Conservation (phyloP, 2,113 vertebrate genomes). For the Romanogobio albipinnatus region DNA sequence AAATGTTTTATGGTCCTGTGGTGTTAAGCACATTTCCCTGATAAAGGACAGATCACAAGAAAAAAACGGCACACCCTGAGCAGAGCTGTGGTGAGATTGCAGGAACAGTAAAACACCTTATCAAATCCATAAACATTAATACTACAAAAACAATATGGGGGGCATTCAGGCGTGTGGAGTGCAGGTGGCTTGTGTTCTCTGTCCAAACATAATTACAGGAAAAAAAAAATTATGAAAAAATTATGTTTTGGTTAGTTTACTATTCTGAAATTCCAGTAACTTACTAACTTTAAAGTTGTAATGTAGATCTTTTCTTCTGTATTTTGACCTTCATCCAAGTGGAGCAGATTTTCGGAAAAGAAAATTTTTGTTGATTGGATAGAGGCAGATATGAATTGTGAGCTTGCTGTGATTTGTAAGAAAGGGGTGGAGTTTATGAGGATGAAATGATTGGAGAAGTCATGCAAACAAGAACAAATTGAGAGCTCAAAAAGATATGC, state of each 20-base stretch:
- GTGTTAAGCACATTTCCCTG: slow-evolving; percentile 17
- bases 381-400: background rate
- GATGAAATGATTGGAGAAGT: no score
- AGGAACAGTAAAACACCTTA: background rate
- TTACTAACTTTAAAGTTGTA: background rate
- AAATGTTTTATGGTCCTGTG: background rate
- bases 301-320: no score
- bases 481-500: no score
- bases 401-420: no score
- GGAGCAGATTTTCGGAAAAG: background rate
- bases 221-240: no score
- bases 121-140: slow-evolving; percentile 15
- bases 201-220: background rate
- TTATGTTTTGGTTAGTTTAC: background rate
- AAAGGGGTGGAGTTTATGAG: no score
- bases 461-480: no score
- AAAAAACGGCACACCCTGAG: background rate
- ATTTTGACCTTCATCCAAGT: background rate
- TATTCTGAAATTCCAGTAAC: background rate
- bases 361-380: background rate
- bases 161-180: background rate
- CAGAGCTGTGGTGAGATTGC: background rate
- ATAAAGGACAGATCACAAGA: slow-evolving; percentile 6
- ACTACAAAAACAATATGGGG: slow-evolving; percentile 20
- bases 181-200: slow-evolving; percentile 3